Conservation (phyloP, 2,113 vertebrate genomes). For the Melierax canorus region DNA sequence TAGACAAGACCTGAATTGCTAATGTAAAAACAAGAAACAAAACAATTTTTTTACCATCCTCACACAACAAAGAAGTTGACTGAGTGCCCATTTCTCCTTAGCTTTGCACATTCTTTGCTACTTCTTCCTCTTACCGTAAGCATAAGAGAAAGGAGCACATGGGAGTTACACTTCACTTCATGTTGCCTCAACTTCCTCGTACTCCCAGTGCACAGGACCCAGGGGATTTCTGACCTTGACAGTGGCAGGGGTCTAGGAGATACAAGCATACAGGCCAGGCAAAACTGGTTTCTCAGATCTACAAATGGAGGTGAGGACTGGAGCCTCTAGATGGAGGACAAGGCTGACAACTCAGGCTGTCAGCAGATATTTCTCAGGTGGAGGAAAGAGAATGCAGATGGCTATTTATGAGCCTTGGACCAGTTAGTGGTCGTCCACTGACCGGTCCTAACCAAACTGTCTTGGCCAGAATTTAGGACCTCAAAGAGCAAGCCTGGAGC, state of each 20-base stretch:
- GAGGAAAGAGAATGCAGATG: background rate
- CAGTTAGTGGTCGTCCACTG: background rate
- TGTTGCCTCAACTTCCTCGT: background rate
- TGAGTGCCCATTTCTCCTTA: background rate
- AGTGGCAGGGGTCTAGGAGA: background rate
- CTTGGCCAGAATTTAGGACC: background rate
- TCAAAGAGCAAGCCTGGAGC: background rate
- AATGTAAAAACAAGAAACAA: background rate
- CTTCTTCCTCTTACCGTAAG: background rate
- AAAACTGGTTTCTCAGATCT: background rate
- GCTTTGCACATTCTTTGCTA: background rate
- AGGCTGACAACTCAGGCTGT: background rate
- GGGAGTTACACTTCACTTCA: background rate
- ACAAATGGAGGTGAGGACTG: background rate
- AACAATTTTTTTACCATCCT: background rate
- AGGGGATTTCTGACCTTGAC: background rate
- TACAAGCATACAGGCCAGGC: background rate
- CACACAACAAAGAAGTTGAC: background rate
- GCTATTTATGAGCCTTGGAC: background rate
- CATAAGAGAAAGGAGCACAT: background rate
- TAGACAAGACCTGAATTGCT: slow-evolving; percentile 11
- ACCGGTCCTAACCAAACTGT: background rate
- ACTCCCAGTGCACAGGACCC: background rate
- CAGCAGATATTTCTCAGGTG: background rate
- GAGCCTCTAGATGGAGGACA: background rate